phyloP scores from a whole-genome alignment of 1,140 invertebrate genomes.

The Drosophila pseudoobscura region DNA sequence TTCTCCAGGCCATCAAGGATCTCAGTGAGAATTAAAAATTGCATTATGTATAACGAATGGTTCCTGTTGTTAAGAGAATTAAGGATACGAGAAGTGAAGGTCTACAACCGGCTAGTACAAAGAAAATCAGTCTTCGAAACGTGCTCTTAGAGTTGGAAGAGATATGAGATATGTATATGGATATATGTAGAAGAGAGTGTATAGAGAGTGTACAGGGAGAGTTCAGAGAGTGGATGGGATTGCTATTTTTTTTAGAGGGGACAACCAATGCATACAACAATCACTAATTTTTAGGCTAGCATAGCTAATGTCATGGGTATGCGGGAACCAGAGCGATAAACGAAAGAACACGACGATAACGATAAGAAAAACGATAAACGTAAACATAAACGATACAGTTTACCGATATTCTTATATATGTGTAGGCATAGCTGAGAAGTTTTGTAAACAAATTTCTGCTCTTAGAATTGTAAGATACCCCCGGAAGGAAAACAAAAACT shows the following conservation, averaged over 20 bases:
- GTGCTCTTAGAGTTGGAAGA: slow-evolving; percentile 36
- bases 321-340: slow-evolving; percentile 1
- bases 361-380: slow-evolving; percentile 10
- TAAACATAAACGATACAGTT: too few species aligned
- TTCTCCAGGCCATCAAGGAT: slow-evolving; percentile 96
- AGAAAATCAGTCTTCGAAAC: slow-evolving; percentile 56
- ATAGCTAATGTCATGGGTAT: slow-evolving; percentile 51
- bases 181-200: slow-evolving; percentile 7
- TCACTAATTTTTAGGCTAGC: slow-evolving; percentile 78
- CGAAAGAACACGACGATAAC: slow-evolving; percentile 6
- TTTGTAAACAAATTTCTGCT: slow-evolving; percentile 8
- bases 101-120: slow-evolving; percentile 57
- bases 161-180: slow-evolving; percentile 17
- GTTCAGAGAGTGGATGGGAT: slow-evolving; percentile 31
- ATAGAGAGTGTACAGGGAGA: slow-evolving; percentile 1
- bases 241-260: slow-evolving; percentile 36
- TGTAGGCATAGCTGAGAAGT: slow-evolving; percentile 22
- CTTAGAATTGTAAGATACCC: slow-evolving; percentile 15
- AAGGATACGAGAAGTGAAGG: not conserved
- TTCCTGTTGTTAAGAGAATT: slow-evolving; percentile 21
- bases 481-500: not conserved
- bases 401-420: slow-evolving; percentile 1
- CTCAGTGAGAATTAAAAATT: slow-evolving; percentile 83
- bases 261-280: slow-evolving; percentile 76
- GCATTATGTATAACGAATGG: slow-evolving; percentile 9